phyloP scores from a whole-genome alignment of 1,140 invertebrate species.

The Achatina immaculata region DNA sequence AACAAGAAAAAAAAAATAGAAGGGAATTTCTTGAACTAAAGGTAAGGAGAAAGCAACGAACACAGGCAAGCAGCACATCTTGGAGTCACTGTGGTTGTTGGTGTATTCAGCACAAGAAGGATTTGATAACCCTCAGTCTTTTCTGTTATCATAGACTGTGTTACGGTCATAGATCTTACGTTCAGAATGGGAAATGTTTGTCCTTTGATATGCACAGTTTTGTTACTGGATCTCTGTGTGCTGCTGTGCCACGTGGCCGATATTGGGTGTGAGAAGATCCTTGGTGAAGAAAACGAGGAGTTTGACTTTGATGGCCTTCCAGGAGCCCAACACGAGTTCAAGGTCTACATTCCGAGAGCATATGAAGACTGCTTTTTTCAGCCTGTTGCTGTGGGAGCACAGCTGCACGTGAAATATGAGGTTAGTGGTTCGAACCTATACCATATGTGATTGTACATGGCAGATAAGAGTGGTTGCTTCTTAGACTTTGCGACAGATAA shows the following conservation, averaged over 20 bases:
- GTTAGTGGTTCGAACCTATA: conserved; percentile 43
- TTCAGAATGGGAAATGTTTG: background rate
- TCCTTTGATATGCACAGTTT: background rate
- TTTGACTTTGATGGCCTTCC: conserved; percentile 66
- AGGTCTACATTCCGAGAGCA: conserved; percentile 54
- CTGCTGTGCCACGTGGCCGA: background rate
- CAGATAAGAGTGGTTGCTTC: too few species aligned
- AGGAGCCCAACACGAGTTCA: conserved; percentile 65
- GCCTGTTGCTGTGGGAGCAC: conserved; percentile 48
- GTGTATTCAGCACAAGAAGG: too few species aligned
- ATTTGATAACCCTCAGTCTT: too few species aligned
- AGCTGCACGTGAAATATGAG: conserved; percentile 61
- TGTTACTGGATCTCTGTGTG: conserved; percentile 2
- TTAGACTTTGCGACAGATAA: too few species aligned
- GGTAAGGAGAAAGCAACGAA: too few species aligned
- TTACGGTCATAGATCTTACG: background rate
- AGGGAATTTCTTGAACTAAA: too few species aligned
- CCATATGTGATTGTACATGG: too few species aligned
- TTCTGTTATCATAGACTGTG: too few species aligned
- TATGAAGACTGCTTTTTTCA: conserved; percentile 64
- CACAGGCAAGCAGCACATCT: too few species aligned
- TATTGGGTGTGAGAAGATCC: conserved; percentile 36
- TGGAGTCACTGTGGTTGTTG: too few species aligned
- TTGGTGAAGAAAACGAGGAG: conserved; percentile 54
- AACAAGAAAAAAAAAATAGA: too few species aligned